A percentile compares a stretch with the other conserved stretches of the same genome.
Conservation (phyloP, 2,113 vertebrate genomes). For the Poeciliopsis retropinna region DNA sequence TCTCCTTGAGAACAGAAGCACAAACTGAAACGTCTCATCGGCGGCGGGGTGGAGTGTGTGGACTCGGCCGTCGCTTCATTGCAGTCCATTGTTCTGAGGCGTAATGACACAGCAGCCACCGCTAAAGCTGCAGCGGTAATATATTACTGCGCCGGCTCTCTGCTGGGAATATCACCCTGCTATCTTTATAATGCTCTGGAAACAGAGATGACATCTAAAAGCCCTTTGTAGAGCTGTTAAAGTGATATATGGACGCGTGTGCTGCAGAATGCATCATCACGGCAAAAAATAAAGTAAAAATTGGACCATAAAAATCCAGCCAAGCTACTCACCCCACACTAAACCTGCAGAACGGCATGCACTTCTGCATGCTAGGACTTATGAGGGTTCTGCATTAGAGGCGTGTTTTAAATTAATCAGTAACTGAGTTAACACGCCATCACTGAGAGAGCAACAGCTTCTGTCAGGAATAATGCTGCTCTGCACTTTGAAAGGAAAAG, state of each 20-base stretch:
- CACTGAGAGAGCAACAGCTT: background rate
- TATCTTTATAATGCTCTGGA: constrained; percentile 54
- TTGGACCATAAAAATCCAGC: constrained; percentile 22
- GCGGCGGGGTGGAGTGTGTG: constrained; percentile 4
- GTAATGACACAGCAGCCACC: constrained; percentile 48
- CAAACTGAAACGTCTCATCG: constrained; percentile 10
- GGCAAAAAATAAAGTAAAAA: constrained; percentile 30
- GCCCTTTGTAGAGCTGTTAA: constrained; percentile 50
- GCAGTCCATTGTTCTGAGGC: constrained; percentile 47
- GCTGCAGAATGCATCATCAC: constrained; percentile 9
- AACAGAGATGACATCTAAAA: constrained; percentile 61
- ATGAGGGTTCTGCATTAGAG: constrained; percentile 1
- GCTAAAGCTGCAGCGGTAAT: constrained; percentile 31
- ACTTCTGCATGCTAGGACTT: background rate
- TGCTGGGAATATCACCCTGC: constrained; percentile 47
- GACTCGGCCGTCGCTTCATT: constrained; percentile 8
- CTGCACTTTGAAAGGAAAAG: background rate
- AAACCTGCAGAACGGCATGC: background rate
- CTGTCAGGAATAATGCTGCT: background rate
- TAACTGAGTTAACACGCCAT: constrained; percentile 14
- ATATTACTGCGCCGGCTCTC: constrained; percentile 32
- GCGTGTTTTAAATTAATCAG: constrained; percentile 4
- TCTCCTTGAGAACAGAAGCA: constrained; percentile 45
- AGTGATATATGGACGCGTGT: constrained; percentile 42
- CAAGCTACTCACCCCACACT: constrained; percentile 13